phyloP scores from a whole-genome alignment of 1,140 invertebrate species.

The Hermetia illucens region DNA sequence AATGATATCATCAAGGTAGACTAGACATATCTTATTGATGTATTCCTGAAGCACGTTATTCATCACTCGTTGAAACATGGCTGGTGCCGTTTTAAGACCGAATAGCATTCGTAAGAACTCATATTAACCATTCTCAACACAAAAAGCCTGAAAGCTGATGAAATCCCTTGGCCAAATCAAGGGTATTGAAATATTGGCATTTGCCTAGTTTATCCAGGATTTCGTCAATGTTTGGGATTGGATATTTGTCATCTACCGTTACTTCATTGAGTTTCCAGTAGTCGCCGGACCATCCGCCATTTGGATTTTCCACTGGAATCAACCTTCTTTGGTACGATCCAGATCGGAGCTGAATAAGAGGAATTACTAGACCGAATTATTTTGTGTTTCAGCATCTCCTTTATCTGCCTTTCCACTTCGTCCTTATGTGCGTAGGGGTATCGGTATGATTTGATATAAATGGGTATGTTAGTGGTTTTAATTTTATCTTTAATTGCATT shows the following conservation, averaged over 20 bases:
- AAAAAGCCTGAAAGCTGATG: constrained; percentile 10
- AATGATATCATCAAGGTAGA: constrained; percentile 22
- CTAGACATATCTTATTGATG: no score
- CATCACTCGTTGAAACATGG: constrained; percentile 31
- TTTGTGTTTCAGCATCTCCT: constrained; percentile 25
- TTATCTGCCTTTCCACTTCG: constrained; percentile 15
- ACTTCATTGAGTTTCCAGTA: constrained; percentile 27
- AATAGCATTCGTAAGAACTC: constrained; percentile 17
- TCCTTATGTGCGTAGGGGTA: constrained; percentile 24
- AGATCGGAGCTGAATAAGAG: constrained; percentile 23
- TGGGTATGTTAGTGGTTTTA: constrained; percentile 12
- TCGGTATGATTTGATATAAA: constrained; percentile 18
- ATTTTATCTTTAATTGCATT: constrained; percentile 15
- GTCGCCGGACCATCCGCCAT: constrained; percentile 28
- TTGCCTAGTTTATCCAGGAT: constrained; percentile 8
- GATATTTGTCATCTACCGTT: constrained; percentile 31
- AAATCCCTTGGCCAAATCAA: constrained; percentile 23
- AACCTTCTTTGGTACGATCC: constrained; percentile 29
- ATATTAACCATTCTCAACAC: background rate
- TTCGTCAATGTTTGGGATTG: constrained; percentile 34
- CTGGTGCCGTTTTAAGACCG: constrained; percentile 24
- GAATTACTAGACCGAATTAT: constrained; percentile 24
- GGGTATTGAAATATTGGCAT: constrained; percentile 1
- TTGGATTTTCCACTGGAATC: constrained; percentile 27
- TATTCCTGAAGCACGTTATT: no score